phyloP scores from a whole-genome alignment of 2,797 vertebrate species.

The Eulemur mongoz region DNA sequence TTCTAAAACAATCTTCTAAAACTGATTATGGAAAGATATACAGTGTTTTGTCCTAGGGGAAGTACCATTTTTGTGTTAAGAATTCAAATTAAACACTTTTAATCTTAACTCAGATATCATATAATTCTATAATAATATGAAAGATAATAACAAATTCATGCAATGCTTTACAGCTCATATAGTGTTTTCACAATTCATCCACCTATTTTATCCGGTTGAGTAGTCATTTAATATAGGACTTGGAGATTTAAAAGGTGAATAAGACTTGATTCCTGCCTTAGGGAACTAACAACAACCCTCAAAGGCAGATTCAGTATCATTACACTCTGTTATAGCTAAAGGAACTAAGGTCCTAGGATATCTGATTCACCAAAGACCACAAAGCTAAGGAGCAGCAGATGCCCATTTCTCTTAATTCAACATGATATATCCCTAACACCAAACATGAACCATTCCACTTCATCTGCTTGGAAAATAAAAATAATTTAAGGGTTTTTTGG shows the following conservation, averaged over 20 bases:
- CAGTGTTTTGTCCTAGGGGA: slow-evolving; percentile 6
- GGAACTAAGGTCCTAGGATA: neutral
- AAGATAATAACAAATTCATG: slow-evolving; percentile 26
- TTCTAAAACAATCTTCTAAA: slow-evolving; percentile 58
- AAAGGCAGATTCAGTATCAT: neutral
- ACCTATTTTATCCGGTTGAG: neutral
- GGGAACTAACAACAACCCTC: neutral
- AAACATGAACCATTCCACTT: neutral
- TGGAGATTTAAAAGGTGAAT: slow-evolving; percentile 31
- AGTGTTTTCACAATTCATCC: neutral
- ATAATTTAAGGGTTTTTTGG: neutral
- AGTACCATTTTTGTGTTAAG: slow-evolving; percentile 15
- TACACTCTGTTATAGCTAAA: neutral
- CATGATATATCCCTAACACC: neutral
- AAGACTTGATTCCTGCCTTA: slow-evolving; percentile 28
- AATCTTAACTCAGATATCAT: slow-evolving; percentile 31
- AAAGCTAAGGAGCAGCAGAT: neutral
- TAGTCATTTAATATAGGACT: neutral
- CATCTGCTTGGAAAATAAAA: neutral
- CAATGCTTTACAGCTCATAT: neutral
- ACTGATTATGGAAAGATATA: slow-evolving; percentile 20
- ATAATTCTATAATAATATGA: neutral
- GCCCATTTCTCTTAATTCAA: neutral
- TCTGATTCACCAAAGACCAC: neutral
- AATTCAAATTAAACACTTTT: slow-evolving; percentile 39